Conservation (phyloP, 2,888 invertebrate genomes). For the Hirtodrosophila alboralis region DNA sequence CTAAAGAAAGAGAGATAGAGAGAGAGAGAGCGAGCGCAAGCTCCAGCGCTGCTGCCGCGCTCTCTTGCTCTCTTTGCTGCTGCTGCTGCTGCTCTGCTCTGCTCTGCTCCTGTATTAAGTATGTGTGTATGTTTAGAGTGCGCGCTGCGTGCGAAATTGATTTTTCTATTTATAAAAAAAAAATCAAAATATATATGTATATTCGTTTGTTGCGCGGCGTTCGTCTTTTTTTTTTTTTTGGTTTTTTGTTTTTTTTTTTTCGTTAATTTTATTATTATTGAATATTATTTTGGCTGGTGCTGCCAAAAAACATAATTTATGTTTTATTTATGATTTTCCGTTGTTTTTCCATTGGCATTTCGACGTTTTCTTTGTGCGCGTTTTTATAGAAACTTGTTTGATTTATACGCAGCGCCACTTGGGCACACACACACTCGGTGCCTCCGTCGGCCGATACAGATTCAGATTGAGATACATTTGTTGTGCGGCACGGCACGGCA, state of each 20-base stretch:
- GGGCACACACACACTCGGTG: slow-evolving; percentile 56
- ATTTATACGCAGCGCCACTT: slow-evolving; percentile 69
- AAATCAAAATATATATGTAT: slow-evolving; percentile 77
- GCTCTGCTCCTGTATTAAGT: slow-evolving; percentile 36
- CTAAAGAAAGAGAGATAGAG: no score
- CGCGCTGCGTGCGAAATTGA: slow-evolving; percentile 78
- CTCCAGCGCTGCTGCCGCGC: slow-evolving; percentile 34
- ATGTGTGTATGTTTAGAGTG: slow-evolving; percentile 38
- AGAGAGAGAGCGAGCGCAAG: slow-evolving; percentile 36
- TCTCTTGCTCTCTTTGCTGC: slow-evolving; percentile 23
- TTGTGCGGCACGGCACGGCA: slow-evolving; percentile 43
- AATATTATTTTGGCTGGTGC: slow-evolving; percentile 60
- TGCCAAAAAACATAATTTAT: slow-evolving; percentile 75
- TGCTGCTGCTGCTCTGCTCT: slow-evolving; percentile 33
- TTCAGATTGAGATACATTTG: slow-evolving; percentile 26
- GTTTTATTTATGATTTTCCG: slow-evolving; percentile 74
- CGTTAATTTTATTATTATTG: slow-evolving; percentile 13
- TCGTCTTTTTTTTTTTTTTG: slow-evolving; percentile 38
- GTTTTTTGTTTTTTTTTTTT: slow-evolving; percentile 33
- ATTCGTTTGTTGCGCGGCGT: slow-evolving; percentile 63
- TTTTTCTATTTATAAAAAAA: slow-evolving; percentile 79
- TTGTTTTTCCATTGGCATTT: slow-evolving; percentile 43
- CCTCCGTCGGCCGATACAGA: slow-evolving; percentile 4
- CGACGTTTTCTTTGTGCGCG: slow-evolving; percentile 28
- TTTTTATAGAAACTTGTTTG: slow-evolving; percentile 73